Evolutionary conservation across 2,797 vertebrate species (phyloP).

Genomic region (Limosa lapponica): DNA sequence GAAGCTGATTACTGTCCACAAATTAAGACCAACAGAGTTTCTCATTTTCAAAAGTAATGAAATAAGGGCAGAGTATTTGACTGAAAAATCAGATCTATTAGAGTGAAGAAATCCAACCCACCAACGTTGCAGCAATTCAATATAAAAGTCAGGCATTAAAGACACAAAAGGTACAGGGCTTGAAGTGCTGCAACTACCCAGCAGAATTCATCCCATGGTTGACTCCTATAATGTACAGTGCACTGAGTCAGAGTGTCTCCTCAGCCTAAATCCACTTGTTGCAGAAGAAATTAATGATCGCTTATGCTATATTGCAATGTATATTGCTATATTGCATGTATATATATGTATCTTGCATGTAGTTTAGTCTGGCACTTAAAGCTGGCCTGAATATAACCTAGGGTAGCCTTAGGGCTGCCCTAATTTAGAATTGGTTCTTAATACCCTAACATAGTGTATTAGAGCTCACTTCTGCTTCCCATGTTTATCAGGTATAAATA

Average conservation of each 20-base stretch:
- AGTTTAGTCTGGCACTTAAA: neutral
- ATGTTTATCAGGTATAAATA: neutral
- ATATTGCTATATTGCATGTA: neutral
- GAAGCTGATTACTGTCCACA: neutral
- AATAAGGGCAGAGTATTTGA: neutral
- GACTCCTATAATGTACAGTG: neutral
- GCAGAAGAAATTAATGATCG: neutral
- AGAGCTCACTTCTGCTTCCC: neutral
- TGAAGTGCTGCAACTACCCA: neutral
- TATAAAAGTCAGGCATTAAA: neutral
- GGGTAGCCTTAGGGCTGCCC: neutral
- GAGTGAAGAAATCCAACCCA: neutral
- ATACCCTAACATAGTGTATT: neutral
- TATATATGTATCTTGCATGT: neutral
- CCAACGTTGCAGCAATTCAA: neutral
- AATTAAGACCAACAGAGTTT: neutral
- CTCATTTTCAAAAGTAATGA: neutral
- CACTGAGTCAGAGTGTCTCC: neutral
- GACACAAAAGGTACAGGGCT: neutral
- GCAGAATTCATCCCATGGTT: neutral
- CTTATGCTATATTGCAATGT: neutral
- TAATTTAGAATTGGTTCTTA: neutral
- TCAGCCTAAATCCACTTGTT: neutral
- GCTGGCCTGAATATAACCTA: neutral
- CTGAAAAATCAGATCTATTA: neutral